A percentile compares a stretch with the other conserved stretches of the same genome.
Evolutionary conservation across 2,113 vertebrate genomes (phyloP).

Genomic region (Nipponia nippon): DNA sequence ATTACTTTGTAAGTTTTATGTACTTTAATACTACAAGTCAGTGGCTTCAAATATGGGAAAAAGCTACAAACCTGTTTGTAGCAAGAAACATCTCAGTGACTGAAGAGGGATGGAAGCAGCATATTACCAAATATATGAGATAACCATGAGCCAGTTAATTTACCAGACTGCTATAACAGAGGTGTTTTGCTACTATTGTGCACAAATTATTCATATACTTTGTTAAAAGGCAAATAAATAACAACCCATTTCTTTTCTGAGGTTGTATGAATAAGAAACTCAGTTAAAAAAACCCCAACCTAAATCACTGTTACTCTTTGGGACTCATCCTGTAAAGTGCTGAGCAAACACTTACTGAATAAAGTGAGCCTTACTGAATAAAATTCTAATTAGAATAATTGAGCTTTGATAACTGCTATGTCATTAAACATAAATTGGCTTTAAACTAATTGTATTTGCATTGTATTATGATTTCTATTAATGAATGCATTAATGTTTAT

Average conservation of each 20-base stretch:
- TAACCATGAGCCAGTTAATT: not conserved
- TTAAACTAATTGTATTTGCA: slow-evolving; percentile 61
- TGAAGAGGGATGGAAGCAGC: not conserved
- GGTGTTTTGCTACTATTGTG: not conserved
- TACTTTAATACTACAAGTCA: not conserved
- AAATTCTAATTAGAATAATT: slow-evolving; percentile 53
- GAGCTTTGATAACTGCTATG: slow-evolving; percentile 55
- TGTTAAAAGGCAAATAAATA: not conserved
- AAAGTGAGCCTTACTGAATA: slow-evolving; percentile 8
- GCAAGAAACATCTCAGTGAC: not conserved
- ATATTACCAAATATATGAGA: not conserved
- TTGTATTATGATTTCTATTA: slow-evolving; percentile 34
- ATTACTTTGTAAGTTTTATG: not conserved
- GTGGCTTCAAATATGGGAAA: not conserved
- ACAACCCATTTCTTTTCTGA: not conserved
- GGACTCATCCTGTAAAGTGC: slow-evolving; percentile 10
- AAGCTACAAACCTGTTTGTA: not conserved
- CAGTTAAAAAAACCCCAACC: not conserved
- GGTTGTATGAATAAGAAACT: not conserved
- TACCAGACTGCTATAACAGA: not conserved
- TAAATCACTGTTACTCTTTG: not conserved
- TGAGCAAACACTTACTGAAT: slow-evolving; percentile 6
- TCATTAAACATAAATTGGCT: slow-evolving; percentile 56
- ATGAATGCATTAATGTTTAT: slow-evolving; percentile 14
- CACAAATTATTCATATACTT: not conserved